Percentiles rank a stretch among this genome's conserved stretches.
phyloP scores from a whole-genome alignment of 2,113 vertebrate species.

The Amblyornis subalaris region DNA sequence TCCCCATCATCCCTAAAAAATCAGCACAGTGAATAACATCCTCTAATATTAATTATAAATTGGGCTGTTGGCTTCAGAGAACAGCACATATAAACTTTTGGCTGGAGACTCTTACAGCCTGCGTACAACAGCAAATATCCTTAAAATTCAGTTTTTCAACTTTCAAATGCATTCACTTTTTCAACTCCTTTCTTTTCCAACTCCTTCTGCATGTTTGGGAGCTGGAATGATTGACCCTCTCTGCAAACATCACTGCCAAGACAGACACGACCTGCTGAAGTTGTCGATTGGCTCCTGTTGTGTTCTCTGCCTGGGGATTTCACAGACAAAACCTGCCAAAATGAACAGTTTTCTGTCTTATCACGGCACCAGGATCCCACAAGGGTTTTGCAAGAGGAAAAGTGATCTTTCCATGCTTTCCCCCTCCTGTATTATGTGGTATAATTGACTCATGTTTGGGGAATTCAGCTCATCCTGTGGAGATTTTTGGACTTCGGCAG shows the following conservation, averaged over 20 bases:
- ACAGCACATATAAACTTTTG: not conserved
- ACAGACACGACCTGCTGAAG: not conserved
- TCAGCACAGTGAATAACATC: not conserved
- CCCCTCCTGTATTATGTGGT: not conserved
- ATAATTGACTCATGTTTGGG: not conserved
- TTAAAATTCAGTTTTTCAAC: not conserved
- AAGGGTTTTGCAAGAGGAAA: not conserved
- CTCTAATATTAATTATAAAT: not conserved
- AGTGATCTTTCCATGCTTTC: not conserved
- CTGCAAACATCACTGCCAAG: not conserved
- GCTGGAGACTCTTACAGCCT: not conserved
- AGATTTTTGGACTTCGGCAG: not conserved
- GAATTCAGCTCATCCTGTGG: not conserved
- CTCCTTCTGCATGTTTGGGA: not conserved
- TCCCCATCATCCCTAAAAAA: not conserved
- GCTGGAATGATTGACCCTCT: not conserved
- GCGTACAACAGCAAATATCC: not conserved
- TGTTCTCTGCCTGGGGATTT: not conserved
- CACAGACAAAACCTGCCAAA: not conserved
- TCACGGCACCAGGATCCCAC: not conserved
- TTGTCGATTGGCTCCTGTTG: not conserved
- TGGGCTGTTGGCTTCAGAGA: not conserved
- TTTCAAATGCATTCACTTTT: not conserved
- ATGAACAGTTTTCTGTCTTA: not conserved
- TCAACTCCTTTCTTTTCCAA: not conserved